Conservation (phyloP, 1,140 invertebrate species). For the Drosophila nasuta region DNA sequence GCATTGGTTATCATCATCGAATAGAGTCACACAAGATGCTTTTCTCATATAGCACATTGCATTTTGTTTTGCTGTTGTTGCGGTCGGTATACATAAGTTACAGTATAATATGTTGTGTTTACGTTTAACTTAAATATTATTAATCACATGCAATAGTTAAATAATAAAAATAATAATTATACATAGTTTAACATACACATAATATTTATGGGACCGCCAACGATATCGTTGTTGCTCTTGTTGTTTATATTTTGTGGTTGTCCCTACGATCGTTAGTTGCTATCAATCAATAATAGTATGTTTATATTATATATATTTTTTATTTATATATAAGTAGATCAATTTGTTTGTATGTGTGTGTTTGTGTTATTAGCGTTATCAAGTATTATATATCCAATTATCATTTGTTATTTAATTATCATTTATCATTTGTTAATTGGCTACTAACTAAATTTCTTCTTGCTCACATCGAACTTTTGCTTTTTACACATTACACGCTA, state of each 20-base stretch:
- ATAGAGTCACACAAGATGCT: slow-evolving; percentile 35
- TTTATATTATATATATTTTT: slow-evolving; percentile 19
- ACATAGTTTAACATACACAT: slow-evolving; percentile 69
- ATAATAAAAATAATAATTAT: slow-evolving; percentile 83
- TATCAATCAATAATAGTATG: slow-evolving; percentile 37
- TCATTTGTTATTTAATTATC: slow-evolving; percentile 17
- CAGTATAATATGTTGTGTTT: slow-evolving; percentile 80
- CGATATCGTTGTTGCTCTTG: background rate
- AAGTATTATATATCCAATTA: slow-evolving; percentile 21
- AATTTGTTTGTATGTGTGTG: slow-evolving; percentile 28
- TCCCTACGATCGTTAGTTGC: slow-evolving; percentile 24
- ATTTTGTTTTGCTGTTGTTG: slow-evolving; percentile 38
- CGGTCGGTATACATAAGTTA: slow-evolving; percentile 79
- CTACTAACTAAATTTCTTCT: slow-evolving; percentile 80
- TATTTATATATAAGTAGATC: slow-evolving; percentile 50
- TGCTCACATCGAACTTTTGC: slow-evolving; percentile 55
- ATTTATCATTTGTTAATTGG: slow-evolving; percentile 68
- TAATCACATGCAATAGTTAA: slow-evolving; percentile 84
- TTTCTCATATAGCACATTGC: slow-evolving; percentile 56
- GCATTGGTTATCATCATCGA: slow-evolving; percentile 40
- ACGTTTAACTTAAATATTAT: slow-evolving; percentile 83
- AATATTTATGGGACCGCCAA: slow-evolving; percentile 26
- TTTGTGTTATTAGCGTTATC: slow-evolving; percentile 33
- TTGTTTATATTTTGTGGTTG: background rate
- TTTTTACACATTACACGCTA: slow-evolving; percentile 79